phyloP scores from a whole-genome alignment of 2,113 vertebrate species.

The Cyanistes caeruleus region DNA sequence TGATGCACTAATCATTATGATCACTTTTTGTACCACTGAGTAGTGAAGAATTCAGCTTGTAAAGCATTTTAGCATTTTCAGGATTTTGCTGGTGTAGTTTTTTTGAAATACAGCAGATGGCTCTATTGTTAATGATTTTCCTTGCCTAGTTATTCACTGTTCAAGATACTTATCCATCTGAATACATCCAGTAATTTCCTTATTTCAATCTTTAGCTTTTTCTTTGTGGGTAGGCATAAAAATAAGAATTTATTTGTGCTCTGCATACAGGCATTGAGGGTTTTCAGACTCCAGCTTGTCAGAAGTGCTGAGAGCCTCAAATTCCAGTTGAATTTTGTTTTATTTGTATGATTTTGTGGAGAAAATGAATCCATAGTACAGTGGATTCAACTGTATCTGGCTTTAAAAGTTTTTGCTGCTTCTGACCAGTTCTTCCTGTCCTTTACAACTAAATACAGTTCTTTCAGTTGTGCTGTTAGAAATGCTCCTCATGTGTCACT shows the following conservation, averaged over 20 bases:
- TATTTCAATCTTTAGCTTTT: constrained; percentile 2
- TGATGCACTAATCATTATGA: neutral
- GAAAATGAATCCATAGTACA: neutral
- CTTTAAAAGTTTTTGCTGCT: neutral
- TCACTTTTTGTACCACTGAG: neutral
- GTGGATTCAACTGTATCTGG: neutral
- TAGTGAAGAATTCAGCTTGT: neutral
- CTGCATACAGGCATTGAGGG: neutral
- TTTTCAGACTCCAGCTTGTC: neutral
- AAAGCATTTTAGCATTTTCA: neutral
- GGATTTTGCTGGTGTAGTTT: constrained; percentile 63
- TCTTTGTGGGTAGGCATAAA: neutral
- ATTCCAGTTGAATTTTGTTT: neutral
- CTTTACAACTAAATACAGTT: neutral
- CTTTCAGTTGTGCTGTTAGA: neutral
- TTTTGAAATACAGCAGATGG: constrained; percentile 75
- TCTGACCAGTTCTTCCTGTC: neutral
- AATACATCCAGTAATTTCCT: neutral
- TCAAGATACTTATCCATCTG: neutral
- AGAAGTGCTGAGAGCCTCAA: neutral
- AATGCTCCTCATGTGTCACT: neutral
- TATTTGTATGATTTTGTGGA: neutral
- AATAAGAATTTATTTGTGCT: neutral
- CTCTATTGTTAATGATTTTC: constrained; percentile 75
- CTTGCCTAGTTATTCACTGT: neutral